Evolutionary conservation across 2,888 invertebrate species (phyloP).

Genomic region (Leptinotarsa juncta): DNA sequence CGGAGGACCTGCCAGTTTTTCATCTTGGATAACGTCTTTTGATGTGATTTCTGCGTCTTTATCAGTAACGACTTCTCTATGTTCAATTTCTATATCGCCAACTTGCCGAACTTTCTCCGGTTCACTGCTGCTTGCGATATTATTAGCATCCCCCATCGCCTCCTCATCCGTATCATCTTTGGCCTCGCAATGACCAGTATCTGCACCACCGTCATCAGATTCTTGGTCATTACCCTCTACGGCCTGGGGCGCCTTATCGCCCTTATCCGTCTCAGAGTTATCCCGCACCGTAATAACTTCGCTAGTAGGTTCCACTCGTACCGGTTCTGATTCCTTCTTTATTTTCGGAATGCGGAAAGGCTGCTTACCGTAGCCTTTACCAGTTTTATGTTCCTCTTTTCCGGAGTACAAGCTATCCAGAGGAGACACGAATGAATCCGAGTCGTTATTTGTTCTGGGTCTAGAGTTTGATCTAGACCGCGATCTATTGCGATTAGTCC

Average conservation of each 20-base stretch:
- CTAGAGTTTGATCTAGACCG: slow-evolving; percentile 41
- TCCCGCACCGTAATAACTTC: slow-evolving; percentile 23
- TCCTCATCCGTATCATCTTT: slow-evolving; percentile 31
- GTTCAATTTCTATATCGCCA: slow-evolving; percentile 15
- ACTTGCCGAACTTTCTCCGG: not conserved
- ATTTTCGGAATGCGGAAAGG: slow-evolving; percentile 70
- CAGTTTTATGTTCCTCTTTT: slow-evolving; percentile 63
- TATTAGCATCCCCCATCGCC: slow-evolving; percentile 20
- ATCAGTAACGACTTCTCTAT: not conserved
- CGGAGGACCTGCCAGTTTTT: not conserved
- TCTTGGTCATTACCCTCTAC: slow-evolving; percentile 17
- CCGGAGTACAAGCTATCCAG: slow-evolving; percentile 67
- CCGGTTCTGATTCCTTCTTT: slow-evolving; percentile 38
- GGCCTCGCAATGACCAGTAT: slow-evolving; percentile 29
- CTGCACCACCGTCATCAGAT: slow-evolving; percentile 35
- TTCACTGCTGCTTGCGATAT: not conserved
- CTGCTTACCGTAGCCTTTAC: slow-evolving; percentile 67
- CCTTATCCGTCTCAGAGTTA: slow-evolving; percentile 4
- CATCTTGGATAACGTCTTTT: not conserved
- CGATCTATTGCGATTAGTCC: slow-evolving; percentile 38
- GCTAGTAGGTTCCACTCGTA: slow-evolving; percentile 26
- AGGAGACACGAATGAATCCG: slow-evolving; percentile 66
- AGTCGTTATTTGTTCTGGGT: slow-evolving; percentile 40
- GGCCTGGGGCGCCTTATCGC: slow-evolving; percentile 7
- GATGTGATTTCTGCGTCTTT: not conserved